Conservation (phyloP, 1,140 invertebrate species). For the Papilio xuthus region DNA sequence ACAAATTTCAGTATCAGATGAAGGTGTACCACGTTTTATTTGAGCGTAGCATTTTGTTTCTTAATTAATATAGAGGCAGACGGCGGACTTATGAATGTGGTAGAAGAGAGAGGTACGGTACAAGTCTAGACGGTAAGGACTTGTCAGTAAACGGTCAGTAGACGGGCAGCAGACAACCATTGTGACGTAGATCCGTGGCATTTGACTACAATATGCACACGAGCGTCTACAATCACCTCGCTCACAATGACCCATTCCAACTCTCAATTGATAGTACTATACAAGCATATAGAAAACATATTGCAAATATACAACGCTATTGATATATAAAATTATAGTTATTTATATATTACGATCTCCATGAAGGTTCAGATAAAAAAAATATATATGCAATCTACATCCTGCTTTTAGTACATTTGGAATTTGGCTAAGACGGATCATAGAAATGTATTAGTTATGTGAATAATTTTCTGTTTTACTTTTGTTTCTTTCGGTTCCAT, state of each 20-base stretch:
- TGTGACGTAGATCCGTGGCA: slow-evolving; percentile 66
- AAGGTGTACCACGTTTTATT: too few relatives aligned
- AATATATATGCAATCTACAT: too few relatives aligned
- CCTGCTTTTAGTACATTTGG: too few relatives aligned
- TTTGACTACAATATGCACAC: slow-evolving; percentile 59
- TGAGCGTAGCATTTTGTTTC: too few relatives aligned
- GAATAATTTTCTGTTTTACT: too few relatives aligned
- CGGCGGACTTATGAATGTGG: background rate
- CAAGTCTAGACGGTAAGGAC: background rate
- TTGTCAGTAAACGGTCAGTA: slow-evolving; percentile 41
- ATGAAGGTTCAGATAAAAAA: background rate
- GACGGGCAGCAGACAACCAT: slow-evolving; percentile 71
- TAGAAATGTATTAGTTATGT: too few relatives aligned
- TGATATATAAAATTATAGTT: background rate
- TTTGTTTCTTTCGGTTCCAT: too few relatives aligned
- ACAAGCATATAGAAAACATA: slow-evolving; percentile 46
- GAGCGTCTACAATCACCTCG: slow-evolving; percentile 53
- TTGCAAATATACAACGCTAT: slow-evolving; percentile 5
- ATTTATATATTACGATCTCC: background rate
- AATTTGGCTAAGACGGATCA: too few relatives aligned
- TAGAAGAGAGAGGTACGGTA: background rate
- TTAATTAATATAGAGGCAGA: background rate
- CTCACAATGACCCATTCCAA: slow-evolving; percentile 73
- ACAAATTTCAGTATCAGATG: background rate
- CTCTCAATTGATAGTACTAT: slow-evolving; percentile 64